Percentiles rank a stretch among this genome's conserved stretches.
Evolutionary conservation across 2,888 invertebrate species (phyloP).

Genomic region (Sarcophaga rosellei): DNA sequence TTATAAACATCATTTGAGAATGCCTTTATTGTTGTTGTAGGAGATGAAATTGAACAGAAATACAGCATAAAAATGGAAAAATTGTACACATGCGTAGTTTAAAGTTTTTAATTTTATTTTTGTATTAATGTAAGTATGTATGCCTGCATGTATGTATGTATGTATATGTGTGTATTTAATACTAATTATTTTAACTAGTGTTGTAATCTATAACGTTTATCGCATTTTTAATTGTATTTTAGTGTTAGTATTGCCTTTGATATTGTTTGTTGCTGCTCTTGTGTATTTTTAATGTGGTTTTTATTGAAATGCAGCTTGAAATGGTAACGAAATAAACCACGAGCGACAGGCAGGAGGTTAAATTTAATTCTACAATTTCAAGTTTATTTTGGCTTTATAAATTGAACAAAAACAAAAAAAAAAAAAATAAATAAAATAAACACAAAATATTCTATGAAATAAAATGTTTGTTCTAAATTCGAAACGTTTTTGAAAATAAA

Average conservation of each 20-base stretch:
- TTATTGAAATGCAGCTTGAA: slow-evolving; percentile 63
- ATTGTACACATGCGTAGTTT: slow-evolving; percentile 51
- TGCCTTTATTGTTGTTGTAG: background rate
- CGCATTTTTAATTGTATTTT: slow-evolving; percentile 59
- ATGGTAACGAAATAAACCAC: slow-evolving; percentile 59
- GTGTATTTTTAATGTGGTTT: slow-evolving; percentile 59
- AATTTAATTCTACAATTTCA: slow-evolving; percentile 43
- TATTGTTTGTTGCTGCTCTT: slow-evolving; percentile 2
- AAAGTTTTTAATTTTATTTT: background rate
- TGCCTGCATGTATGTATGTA: background rate
- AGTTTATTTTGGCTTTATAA: slow-evolving; percentile 54
- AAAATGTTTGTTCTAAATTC: slow-evolving; percentile 63
- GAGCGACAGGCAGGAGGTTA: slow-evolving; percentile 48
- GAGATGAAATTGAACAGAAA: background rate
- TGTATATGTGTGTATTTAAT: slow-evolving; percentile 21
- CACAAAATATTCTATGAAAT: background rate
- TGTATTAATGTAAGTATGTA: too few species aligned
- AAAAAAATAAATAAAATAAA: background rate
- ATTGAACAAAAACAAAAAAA: background rate
- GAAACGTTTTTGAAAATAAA: slow-evolving; percentile 31
- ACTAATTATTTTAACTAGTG: slow-evolving; percentile 42
- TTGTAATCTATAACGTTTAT: slow-evolving; percentile 64
- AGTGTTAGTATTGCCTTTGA: background rate
- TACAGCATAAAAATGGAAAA: background rate
- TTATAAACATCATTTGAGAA: slow-evolving; percentile 23